A percentile compares a stretch with the other conserved stretches of the same genome.
phyloP scores from a whole-genome alignment of 1,140 invertebrate species.

The Gryon sp. region DNA sequence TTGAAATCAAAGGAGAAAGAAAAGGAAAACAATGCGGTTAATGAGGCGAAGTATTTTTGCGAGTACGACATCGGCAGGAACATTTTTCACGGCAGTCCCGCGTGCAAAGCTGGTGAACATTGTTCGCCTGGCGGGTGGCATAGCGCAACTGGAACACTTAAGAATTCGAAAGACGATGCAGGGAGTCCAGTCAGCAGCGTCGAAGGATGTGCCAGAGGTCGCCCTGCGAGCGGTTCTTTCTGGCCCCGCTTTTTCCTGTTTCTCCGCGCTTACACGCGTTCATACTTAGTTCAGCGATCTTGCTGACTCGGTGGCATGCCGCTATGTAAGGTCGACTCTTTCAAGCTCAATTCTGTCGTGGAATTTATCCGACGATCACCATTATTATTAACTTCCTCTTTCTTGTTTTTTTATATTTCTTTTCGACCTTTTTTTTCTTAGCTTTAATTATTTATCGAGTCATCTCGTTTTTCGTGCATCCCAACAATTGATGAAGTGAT shows the following conservation, averaged over 20 bases:
- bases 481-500: conserved; percentile 38
- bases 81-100: conserved; percentile 43
- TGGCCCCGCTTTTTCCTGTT: conserved; percentile 62
- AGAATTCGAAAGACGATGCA: conserved; percentile 60
- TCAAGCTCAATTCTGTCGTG: conserved; percentile 52
- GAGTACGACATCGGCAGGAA: conserved; percentile 46
- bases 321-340: conserved; percentile 62
- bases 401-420: no score
- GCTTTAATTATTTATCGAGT: conserved; percentile 32
- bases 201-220: conserved; percentile 64
- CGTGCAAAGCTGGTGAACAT: conserved; percentile 37
- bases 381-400: conserved; percentile 59
- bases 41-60: conserved; percentile 58
- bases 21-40: conserved; percentile 54
- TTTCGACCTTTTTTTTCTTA: no score
- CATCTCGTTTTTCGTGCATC: conserved; percentile 38
- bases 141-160: conserved; percentile 58
- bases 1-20: conserved; percentile 45
- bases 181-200: conserved; percentile 56
- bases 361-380: conserved; percentile 48
- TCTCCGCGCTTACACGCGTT: conserved; percentile 64
- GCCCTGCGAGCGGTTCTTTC: conserved; percentile 63
- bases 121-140: conserved; percentile 58
- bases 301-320: conserved; percentile 63
- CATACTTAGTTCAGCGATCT: conserved; percentile 64